Evolutionary conservation across 2,113 vertebrate genomes (phyloP).

Genomic region (Atherinomorus stipes): DNA sequence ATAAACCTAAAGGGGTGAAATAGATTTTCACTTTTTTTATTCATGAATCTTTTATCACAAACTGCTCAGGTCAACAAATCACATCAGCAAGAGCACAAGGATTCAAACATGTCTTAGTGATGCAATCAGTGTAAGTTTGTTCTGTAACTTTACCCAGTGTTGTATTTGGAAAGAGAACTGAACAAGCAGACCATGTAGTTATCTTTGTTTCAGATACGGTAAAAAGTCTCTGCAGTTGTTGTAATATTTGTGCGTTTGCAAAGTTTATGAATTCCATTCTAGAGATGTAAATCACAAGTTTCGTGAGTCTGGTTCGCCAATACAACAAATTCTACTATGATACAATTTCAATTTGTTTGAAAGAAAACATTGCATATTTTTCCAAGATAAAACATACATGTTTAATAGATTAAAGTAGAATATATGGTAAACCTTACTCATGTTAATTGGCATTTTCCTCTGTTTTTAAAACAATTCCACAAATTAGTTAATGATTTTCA

Average conservation of each 20-base stretch:
- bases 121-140: neutral
- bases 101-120: slow-evolving; percentile 19
- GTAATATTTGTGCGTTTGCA: neutral
- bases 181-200: neutral
- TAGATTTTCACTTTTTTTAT: slow-evolving; percentile 4
- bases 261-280: no score
- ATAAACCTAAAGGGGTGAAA: neutral
- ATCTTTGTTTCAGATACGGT: neutral
- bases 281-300: no score
- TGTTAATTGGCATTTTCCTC: no score
- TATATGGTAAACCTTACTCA: no score
- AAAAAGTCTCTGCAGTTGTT: neutral
- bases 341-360: no score
- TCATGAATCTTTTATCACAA: slow-evolving; percentile 18
- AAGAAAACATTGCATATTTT: no score
- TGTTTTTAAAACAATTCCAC: no score
- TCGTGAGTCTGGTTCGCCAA: no score
- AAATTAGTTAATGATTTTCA: no score
- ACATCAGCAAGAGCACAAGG: neutral
- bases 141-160: slow-evolving; percentile 1
- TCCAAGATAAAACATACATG: no score
- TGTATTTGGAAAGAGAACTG: neutral
- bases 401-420: no score
- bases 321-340: no score
- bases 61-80: neutral